Conservation (phyloP, 2,797 vertebrate species). For the Cyclopterus lumpus region DNA sequence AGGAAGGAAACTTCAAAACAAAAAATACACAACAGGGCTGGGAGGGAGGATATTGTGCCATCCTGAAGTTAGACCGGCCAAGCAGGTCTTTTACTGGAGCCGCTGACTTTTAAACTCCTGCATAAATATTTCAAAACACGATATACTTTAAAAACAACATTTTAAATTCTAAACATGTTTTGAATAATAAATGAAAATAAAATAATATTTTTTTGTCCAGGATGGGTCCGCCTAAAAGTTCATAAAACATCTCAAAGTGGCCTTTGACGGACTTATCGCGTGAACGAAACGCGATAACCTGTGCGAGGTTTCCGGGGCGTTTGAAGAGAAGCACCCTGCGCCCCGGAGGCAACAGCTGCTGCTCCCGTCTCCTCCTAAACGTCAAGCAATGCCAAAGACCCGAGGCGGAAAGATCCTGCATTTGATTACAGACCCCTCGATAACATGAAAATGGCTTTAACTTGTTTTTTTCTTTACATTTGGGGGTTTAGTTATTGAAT, state of each 20-base stretch:
- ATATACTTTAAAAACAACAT: background rate
- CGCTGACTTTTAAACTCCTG: conserved; percentile 4
- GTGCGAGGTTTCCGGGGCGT: conserved; percentile 30
- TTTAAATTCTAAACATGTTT: background rate
- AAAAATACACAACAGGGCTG: conserved; percentile 33
- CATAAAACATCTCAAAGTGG: conserved; percentile 2
- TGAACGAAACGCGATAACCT: conserved; percentile 54
- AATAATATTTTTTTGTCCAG: background rate
- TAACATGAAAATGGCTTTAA: background rate
- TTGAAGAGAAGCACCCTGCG: conserved; percentile 53
- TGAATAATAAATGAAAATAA: background rate
- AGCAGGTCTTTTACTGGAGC: conserved; percentile 13
- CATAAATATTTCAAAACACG: background rate
- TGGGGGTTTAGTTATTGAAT: background rate
- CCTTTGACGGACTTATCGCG: conserved; percentile 29
- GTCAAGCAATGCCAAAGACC: conserved; percentile 3
- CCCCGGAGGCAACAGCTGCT: conserved; percentile 70
- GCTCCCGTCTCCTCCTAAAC: conserved; percentile 31
- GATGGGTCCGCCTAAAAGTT: background rate
- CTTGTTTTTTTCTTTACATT: background rate
- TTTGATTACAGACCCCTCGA: background rate
- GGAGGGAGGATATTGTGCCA: conserved; percentile 6
- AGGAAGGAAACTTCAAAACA: conserved; percentile 70
- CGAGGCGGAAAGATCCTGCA: too few species aligned
- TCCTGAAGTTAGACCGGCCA: background rate